Evolutionary conservation across 2,797 vertebrate genomes (phyloP).

Genomic region (Microctenopoma steveboyesi): DNA sequence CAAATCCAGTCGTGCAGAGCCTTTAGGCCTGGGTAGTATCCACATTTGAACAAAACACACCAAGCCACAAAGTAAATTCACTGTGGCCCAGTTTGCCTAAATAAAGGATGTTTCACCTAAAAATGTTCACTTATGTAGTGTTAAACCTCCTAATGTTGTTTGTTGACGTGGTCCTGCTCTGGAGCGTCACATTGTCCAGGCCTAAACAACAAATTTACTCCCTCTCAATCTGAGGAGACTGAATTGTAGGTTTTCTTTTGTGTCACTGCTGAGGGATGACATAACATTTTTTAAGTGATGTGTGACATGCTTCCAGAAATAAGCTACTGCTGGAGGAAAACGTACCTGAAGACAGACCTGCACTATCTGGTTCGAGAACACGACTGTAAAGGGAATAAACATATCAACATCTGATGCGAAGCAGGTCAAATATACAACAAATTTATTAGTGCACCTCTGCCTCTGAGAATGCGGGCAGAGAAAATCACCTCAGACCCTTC

Average conservation of each 20-base stretch:
- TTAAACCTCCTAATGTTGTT: slow-evolving; percentile 39
- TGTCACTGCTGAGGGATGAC: slow-evolving; percentile 48
- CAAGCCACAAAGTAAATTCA: slow-evolving; percentile 64
- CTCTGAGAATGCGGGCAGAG: too few relatives aligned
- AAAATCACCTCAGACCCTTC: too few relatives aligned
- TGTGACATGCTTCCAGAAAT: slow-evolving; percentile 24
- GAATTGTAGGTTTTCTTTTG: slow-evolving; percentile 30
- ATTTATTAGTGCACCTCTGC: too few relatives aligned
- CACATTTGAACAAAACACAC: slow-evolving; percentile 64
- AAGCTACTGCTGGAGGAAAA: slow-evolving; percentile 3
- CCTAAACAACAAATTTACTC: slow-evolving; percentile 29
- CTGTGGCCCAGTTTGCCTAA: slow-evolving; percentile 46
- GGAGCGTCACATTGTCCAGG: slow-evolving; percentile 25
- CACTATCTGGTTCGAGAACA: not conserved
- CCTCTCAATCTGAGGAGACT: not conserved
- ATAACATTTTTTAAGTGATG: slow-evolving; percentile 32
- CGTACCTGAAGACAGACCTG: not conserved
- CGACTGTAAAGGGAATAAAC: slow-evolving; percentile 8
- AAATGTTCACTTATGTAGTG: slow-evolving; percentile 35
- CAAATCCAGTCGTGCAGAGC: slow-evolving; percentile 37
- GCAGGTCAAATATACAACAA: not conserved
- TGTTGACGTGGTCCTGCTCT: slow-evolving; percentile 44
- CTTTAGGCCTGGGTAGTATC: slow-evolving; percentile 63
- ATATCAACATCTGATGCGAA: not conserved
- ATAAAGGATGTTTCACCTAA: slow-evolving; percentile 35